A percentile compares a stretch with the other conserved stretches of the same genome.
These are phyloP conservation scores for Lepidocyrtinus sp. DNA, from an alignment of 2,888 invertebrate species.

Conservation along the genomic window DNA sequence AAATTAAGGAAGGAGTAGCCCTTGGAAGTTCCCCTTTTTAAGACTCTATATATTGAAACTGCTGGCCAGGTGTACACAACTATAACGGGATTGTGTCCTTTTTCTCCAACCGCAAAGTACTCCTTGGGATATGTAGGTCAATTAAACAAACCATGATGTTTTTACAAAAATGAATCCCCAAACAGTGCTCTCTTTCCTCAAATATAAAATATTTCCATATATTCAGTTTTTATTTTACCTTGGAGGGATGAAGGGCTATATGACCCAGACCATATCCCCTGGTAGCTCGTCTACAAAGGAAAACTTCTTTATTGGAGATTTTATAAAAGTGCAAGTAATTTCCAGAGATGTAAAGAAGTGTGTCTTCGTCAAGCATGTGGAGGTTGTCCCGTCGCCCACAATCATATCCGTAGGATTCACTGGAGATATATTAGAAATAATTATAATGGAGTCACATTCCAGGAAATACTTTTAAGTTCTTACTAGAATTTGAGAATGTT, in stretches of 20 bases:
- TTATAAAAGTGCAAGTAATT: constrained; percentile 86
- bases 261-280: constrained; percentile 88
- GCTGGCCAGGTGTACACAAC: constrained; percentile 89
- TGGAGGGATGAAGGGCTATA: constrained; percentile 78
- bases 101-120: constrained; percentile 88
- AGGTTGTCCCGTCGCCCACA: constrained; percentile 86
- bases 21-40: constrained; percentile 83
- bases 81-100: constrained; percentile 82
- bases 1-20: constrained; percentile 80
- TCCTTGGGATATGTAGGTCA: too few species aligned
- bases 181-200: too few species aligned
- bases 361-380: constrained; percentile 82
- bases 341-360: constrained; percentile 85
- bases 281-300: constrained; percentile 82
- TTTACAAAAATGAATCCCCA: too few species aligned
- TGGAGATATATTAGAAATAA: constrained; percentile 71
- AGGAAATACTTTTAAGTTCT: constrained; percentile 37
- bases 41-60: constrained; percentile 81
- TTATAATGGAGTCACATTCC: constrained; percentile 5
- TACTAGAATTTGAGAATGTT: constrained; percentile 80
- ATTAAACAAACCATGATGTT: too few species aligned
- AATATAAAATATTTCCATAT: too few species aligned
- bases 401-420: constrained; percentile 90
- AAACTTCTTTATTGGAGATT: constrained; percentile 76
- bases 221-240: too few species aligned